Evolutionary conservation across 2,888 invertebrate genomes (phyloP).

Genomic region (Synanthedon formicaeformis): DNA sequence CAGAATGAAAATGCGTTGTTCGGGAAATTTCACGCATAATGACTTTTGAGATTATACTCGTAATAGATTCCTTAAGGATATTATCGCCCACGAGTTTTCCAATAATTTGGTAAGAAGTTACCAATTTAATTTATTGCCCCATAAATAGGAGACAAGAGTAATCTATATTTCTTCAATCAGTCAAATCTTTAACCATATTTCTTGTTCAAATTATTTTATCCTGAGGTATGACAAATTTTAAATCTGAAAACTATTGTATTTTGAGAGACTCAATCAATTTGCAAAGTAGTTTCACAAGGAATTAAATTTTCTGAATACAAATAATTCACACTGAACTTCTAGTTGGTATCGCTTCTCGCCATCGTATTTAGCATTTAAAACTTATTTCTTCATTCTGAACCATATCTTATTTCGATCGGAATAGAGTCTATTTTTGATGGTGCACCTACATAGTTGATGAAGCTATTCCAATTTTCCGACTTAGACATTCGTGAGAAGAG

Average conservation of each 20-base stretch:
- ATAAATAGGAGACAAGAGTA: no score
- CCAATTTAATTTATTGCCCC: no score
- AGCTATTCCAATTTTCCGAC: not conserved
- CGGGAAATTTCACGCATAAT: not conserved
- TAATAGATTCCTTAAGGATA: no score
- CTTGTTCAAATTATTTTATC: no score
- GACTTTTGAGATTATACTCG: not conserved
- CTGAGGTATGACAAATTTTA: no score
- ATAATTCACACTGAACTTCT: slow-evolving; percentile 7
- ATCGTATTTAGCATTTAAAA: not conserved
- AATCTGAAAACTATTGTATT: not conserved
- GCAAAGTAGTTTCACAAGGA: slow-evolving; percentile 1
- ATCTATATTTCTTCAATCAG: no score
- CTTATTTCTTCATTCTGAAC: not conserved
- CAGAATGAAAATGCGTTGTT: not conserved
- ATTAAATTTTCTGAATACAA: slow-evolving; percentile 7
- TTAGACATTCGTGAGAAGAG: not conserved
- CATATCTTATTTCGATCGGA: not conserved
- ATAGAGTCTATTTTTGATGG: not conserved
- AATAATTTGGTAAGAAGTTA: no score
- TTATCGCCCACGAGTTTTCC: no score
- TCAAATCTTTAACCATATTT: no score
- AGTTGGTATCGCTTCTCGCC: not conserved
- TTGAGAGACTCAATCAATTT: not conserved
- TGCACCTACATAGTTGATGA: not conserved